phyloP scores from a whole-genome alignment of 2,888 invertebrate genomes.

The Microplitis manilae region DNA sequence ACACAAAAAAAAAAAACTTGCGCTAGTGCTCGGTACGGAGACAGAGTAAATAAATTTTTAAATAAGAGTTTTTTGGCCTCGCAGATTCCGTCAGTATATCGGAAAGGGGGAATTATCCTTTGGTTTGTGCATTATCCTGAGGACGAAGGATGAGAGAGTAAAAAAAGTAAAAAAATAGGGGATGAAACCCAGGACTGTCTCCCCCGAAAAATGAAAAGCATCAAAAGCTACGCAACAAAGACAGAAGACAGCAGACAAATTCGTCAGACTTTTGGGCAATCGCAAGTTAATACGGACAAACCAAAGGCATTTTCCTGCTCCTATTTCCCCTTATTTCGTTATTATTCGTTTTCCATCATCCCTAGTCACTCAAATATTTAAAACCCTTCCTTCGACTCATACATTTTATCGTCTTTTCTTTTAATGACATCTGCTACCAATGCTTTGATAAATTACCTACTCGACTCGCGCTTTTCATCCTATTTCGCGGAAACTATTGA shows the following conservation, averaged over 20 bases:
- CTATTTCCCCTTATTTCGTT: conserved; percentile 36
- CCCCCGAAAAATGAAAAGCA: conserved; percentile 11
- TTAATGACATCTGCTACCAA: no score
- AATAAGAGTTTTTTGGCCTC: conserved; percentile 66
- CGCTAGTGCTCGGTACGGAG: conserved; percentile 51
- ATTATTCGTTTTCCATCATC: background rate
- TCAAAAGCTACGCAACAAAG: background rate
- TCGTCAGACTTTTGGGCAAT: conserved; percentile 66
- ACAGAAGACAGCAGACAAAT: conserved; percentile 16
- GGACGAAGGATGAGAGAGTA: conserved; percentile 53
- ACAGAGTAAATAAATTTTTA: conserved; percentile 70
- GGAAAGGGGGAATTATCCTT: conserved; percentile 67
- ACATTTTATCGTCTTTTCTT: no score
- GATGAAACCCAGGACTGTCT: conserved; percentile 9
- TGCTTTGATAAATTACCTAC: no score
- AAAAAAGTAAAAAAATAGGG: conserved; percentile 64
- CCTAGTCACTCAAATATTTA: conserved; percentile 43
- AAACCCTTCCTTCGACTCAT: no score
- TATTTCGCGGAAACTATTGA: background rate
- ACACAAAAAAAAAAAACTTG: conserved; percentile 18
- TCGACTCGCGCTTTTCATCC: background rate
- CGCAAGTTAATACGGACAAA: conserved; percentile 63
- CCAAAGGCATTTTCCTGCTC: conserved; percentile 52
- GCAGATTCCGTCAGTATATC: conserved; percentile 69
- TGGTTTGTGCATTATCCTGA: conserved; percentile 70